A percentile compares a stretch with the other conserved stretches of the same genome.
Conservation (phyloP, 2,888 invertebrate species). For the Hyposoter didymator region DNA sequence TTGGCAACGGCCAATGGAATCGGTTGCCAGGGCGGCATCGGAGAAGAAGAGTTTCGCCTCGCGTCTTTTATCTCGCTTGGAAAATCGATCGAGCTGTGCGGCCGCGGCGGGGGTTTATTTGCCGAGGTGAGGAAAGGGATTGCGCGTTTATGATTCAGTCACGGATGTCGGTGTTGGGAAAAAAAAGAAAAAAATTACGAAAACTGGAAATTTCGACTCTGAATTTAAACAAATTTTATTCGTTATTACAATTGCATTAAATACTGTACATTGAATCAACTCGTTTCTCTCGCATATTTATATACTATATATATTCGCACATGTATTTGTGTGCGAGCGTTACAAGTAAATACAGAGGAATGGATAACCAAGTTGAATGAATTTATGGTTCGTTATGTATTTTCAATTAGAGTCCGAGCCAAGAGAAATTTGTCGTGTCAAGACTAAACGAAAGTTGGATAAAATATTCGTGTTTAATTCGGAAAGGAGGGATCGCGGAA, state of each 20-base stretch:
- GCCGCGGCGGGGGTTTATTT: slow-evolving; percentile 25
- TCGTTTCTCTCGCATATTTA: slow-evolving; percentile 49
- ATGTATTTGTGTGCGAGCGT: slow-evolving; percentile 6
- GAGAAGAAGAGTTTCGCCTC: slow-evolving; percentile 38
- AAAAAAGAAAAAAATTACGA: slow-evolving; percentile 37
- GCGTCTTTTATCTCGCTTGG: slow-evolving; percentile 35
- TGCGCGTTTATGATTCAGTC: slow-evolving; percentile 8
- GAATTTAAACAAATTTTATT: slow-evolving; percentile 67
- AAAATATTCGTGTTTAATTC: slow-evolving; percentile 46
- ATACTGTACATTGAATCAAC: slow-evolving; percentile 77
- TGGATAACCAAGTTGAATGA: slow-evolving; percentile 61
- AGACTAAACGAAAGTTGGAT: slow-evolving; percentile 20
- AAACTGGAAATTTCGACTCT: slow-evolving; percentile 3
- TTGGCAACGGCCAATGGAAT: slow-evolving; percentile 50
- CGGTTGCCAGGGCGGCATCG: slow-evolving; percentile 15
- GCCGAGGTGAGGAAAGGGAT: not conserved
- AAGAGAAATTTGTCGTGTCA: not conserved
- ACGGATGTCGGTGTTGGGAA: slow-evolving; percentile 3
- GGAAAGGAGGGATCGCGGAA: slow-evolving; percentile 18
- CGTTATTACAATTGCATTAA: slow-evolving; percentile 71
- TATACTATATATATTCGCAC: slow-evolving; percentile 14
- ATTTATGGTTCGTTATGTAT: slow-evolving; percentile 48
- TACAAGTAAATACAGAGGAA: slow-evolving; percentile 68
- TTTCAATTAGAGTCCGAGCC: not conserved
- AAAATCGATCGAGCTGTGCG: slow-evolving; percentile 67